Evolutionary conservation across 2,888 invertebrate genomes (phyloP), one percentile per base, ranked within the genome.

Genomic region (Hydrotaea diabolus): DNA sequence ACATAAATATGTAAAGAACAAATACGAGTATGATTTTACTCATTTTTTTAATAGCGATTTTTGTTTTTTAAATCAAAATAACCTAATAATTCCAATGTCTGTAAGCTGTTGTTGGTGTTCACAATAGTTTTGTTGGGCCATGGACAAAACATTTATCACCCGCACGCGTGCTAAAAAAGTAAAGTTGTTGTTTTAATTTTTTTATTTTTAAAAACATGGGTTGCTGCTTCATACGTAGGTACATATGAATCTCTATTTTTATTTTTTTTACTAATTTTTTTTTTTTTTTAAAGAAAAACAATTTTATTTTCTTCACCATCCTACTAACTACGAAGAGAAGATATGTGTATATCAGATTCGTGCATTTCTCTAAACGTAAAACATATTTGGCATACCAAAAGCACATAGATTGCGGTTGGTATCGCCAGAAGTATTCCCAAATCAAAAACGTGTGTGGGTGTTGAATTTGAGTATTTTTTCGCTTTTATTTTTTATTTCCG

Each of bases 361-460:
- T 57, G 76, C 57, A 79, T 73, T 79, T 78, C 19, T 77, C 49
- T 36, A 64, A 36, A 43, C 31, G 75, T 76, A 64, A 79, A 71
- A 76, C 82, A 82, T 79, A 79, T 82, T 82, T 82, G 74, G 78
- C 79, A 83, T 83, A 66, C 72, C 79, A n/a, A 76, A 75, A 57
- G 64, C 13, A 21, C 59, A 39, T 13, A 55, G 43, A 59, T 69
- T 39, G 59, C 26, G 55, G 62, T 59, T 57, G 21, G 55, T 49
- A 66, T 36, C n/a, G 36, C 8, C 39, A 59, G 13, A 49, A 23
- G 21, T 21, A 8, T 39, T 11, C 31, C 31, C 13, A 5, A 36
- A 55, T 69, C 26, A 36, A n/a, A 31, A 72, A 76, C 69, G 13
- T 76, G 77, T 79, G 82, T 82, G 75, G 82, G 79, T 57, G 36